Base-by-base conservation (phyloP, 2,113 vertebrate genomes). In the Zootoca vivipara region DNA sequence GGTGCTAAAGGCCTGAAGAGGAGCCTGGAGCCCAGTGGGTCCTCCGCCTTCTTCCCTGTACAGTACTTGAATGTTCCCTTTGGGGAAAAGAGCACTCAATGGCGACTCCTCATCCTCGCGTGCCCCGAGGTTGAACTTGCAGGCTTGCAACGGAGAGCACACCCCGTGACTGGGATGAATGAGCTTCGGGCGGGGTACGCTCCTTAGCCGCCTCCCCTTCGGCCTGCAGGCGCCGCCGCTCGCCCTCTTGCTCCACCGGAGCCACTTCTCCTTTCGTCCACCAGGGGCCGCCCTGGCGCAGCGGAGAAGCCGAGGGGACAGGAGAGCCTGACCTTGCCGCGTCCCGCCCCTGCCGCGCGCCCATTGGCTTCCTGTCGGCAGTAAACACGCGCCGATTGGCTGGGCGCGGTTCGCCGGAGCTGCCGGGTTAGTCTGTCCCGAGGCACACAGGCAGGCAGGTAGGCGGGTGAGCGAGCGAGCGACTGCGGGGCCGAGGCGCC, bases 231-330 rank as follows among this genome's bases (percentile, higher is more conserved):
- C 35, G 12, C 30, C 26, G 35, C 26, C 28, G 2, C 52, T 40
- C 62, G 5, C 38, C 42, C 20, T 10, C 16, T 9, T 2, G 20
- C n/a, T 10, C 56, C 38, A 38, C 38, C 2, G 18, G 38, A 62
- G 58, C 58, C 90, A 78, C 26, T 65, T 88, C n/a, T 70, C 6
- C 1, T 1, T 2, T 40, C 3, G 3, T 1, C 16, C 4, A 24
- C 90, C 94, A 79, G 90, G 81, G 93, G 89, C 58, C 42, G 87
- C 73, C 87, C 42, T 88, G 85, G 79, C 13, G 85, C 90, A 85
- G 84, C 83, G 58, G 93, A 92, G 46, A 30, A 7, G 9, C 28
- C 3, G 46, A 8, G 7, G 8, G 15, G 65, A 30, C 3, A 22
- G 46, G 46, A 52, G 46, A 2, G 67, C 69, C 33, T 58, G 86